Percentiles rank a stretch among this genome's conserved stretches.
Evolutionary conservation across 2,888 invertebrate species (phyloP).

Genomic region (Heliconius ethilla): DNA sequence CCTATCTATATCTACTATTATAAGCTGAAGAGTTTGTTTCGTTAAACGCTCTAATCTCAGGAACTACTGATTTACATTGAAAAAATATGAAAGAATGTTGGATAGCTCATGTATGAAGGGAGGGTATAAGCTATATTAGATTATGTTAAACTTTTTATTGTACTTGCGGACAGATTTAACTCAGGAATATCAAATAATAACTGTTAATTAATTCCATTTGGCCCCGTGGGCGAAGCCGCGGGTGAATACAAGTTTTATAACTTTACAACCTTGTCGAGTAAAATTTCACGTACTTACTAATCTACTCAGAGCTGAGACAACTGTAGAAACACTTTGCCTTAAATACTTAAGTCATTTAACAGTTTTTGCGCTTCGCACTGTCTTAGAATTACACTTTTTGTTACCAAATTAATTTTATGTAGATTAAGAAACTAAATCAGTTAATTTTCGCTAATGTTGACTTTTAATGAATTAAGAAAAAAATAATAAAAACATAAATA

Average conservation of each 20-base stretch:
- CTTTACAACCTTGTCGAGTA: not conserved
- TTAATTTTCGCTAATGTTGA: not conserved
- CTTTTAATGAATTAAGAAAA: not conserved
- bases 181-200: not conserved
- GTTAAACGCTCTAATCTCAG: too few relatives aligned
- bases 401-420: not conserved
- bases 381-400: not conserved
- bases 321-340: not conserved
- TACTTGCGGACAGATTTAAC: too few relatives aligned
- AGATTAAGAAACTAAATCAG: not conserved
- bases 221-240: not conserved
- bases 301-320: conserved; percentile 5
- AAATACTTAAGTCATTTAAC: conserved; percentile 18
- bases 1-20: too few relatives aligned
- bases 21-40: too few relatives aligned
- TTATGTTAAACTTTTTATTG: too few relatives aligned
- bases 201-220: not conserved
- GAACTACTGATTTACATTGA: too few relatives aligned
- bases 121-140: too few relatives aligned
- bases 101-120: too few relatives aligned
- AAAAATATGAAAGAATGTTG: too few relatives aligned
- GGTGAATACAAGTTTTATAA: not conserved
- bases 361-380: conserved; percentile 5
- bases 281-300: conserved; percentile 1
- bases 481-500: too few relatives aligned